Base-by-base conservation (phyloP, 92 coral and sea anemone species). In the Pocillopora grandis region DNA sequence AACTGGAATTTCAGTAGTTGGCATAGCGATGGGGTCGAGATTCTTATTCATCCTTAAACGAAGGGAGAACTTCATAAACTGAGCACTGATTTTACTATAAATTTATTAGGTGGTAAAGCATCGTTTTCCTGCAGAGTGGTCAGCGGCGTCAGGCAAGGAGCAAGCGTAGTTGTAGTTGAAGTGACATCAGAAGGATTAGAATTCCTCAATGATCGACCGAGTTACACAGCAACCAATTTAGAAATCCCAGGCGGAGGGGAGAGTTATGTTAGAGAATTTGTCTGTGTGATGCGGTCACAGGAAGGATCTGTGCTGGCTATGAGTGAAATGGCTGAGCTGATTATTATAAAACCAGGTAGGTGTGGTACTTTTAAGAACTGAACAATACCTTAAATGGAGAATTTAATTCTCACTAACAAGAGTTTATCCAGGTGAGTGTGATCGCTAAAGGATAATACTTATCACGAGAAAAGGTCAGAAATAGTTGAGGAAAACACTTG, bases 281-380 rank as follows among this genome's bases (percentile, higher is more conserved):
- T 76, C 20, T 76, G 79, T 15, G 79, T 58, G 66, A 58, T 59
- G 79, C 2, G n/a, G n/a, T 27, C 16, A 58, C 79, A 58, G 59
- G 49, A 59, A 31, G 12, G 42, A 42, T 42, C 52, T 15, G 55
- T 27, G 56, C 15, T 57, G 52, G 11, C 63, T 17, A 76, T 23
- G 13, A 76, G 79, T n/a, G 66, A 76, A 55, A 37, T 76, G 49
- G 79, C 79, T 7, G 49, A 58, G n/a, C 62, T 76, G 20, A 58
- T 56, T 49, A 58, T 76, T 27, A 60, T 76, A 37, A 76, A 56
- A 55, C 79, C 52, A 76, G 79, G 79, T 76, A 8, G 20, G 79
- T 1, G 27, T 49, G 23, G 31, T 27, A 27, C 31, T 27, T 27
- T 70, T 70, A 5, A 70, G 52, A 42, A 7, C 52, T 42, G 52